A percentile compares a stretch with the other conserved stretches of the same genome.
These are phyloP conservation scores for Anas flavirostris DNA, from an alignment of 2,797 vertebrate species.

Conservation along the genomic window DNA sequence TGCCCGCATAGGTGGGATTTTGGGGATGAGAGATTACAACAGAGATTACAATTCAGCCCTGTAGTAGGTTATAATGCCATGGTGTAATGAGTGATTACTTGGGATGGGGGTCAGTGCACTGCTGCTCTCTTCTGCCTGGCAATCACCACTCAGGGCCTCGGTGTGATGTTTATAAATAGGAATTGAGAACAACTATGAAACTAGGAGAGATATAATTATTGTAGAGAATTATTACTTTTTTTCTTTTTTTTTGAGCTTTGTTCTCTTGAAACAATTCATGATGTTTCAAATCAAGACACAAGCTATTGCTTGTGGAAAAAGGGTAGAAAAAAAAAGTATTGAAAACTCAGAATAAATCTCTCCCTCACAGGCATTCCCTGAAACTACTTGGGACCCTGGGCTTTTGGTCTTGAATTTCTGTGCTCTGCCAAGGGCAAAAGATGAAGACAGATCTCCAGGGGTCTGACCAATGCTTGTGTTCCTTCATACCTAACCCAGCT, in stretches of 20 bases:
- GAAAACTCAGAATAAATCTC: not conserved
- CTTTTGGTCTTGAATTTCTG: not conserved
- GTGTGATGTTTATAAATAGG: not conserved
- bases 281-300: not conserved
- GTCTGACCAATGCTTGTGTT: not conserved
- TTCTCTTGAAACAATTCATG: not conserved
- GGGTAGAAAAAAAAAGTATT: not conserved
- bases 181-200: not conserved
- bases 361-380: not conserved
- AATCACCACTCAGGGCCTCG: not conserved
- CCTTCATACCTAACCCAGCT: not conserved
- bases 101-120: not conserved
- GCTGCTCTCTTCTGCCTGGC: not conserved
- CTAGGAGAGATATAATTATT: not conserved
- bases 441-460: not conserved
- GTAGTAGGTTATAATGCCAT: not conserved
- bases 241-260: not conserved
- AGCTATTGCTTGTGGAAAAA: not conserved
- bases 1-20: not conserved
- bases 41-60: not conserved
- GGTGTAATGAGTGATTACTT: not conserved
- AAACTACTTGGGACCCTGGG: not conserved
- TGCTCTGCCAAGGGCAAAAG: not conserved
- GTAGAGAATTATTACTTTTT: not conserved
- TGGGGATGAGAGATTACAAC: accelerated